phyloP scores from a whole-genome alignment of 2,888 invertebrate species.

The Tortrix viridana region DNA sequence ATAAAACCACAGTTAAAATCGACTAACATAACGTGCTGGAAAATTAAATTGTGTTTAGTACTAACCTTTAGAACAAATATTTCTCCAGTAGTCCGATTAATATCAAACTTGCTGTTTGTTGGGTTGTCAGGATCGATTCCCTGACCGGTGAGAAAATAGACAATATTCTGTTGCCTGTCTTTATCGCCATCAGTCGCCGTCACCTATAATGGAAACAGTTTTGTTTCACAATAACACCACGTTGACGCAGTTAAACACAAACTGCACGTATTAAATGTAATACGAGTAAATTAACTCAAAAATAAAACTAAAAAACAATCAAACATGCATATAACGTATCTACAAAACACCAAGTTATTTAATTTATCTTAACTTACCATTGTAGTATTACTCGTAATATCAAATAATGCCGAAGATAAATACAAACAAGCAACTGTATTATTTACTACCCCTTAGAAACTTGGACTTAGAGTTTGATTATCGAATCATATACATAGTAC shows the following conservation, averaged over 20 bases:
- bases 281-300: not conserved
- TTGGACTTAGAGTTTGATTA: constrained; percentile 52
- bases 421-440: constrained; percentile 14
- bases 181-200: constrained; percentile 98
- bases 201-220: constrained; percentile 85
- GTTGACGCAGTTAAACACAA: not conserved
- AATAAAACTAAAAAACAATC: not conserved
- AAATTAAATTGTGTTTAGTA: constrained; percentile 38
- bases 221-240: constrained; percentile 11
- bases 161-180: constrained; percentile 97
- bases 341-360: not conserved
- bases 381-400: not conserved
- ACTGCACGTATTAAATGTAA: not conserved
- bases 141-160: constrained; percentile 97
- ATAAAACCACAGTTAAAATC: constrained; percentile 11
- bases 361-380: constrained; percentile 12
- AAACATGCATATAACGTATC: too few relatives aligned
- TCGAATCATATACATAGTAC: constrained; percentile 47
- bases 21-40: not conserved
- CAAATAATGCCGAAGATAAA: constrained; percentile 14
- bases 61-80: constrained; percentile 97
- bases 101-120: constrained; percentile 97
- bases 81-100: constrained; percentile 97
- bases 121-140: constrained; percentile 98
- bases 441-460: constrained; percentile 46